Evolutionary conservation across 2,113 vertebrate genomes (phyloP), one percentile per base, ranked within the genome.

Genomic region (Forbesichthys agassizii): DNA sequence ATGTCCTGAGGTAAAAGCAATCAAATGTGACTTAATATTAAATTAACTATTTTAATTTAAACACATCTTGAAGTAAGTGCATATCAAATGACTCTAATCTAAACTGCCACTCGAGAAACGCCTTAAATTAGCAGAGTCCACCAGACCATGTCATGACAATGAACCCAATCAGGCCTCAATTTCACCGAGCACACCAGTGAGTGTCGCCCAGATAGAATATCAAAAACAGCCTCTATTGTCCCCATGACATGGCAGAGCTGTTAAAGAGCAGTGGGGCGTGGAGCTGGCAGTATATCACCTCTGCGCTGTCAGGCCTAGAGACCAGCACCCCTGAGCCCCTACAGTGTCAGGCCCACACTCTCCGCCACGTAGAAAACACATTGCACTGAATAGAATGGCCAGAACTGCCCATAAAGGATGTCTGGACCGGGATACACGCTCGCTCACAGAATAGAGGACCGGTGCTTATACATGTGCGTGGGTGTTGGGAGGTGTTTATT

Each of bases 201-300:
- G 59, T 14, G 76, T 78, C 80, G 68, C 74, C 65, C 77, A 67
- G 85, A 90, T 88, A 86, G 80, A 90, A 90, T 83, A 83, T 87
- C 89, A 87, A 90, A 86, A 92, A 77, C 67, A 5, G 47, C 46
- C 78, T 72, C 85, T 84, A 89, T 81, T 86, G 80, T 91, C 79
- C 84, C 54, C 70, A 80, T 81, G 60, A 75, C 69, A 68, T 7
- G 69, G 62, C 77, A 51, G 78, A 81, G 82, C 58, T 78, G 76
- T 87, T 87, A 84, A 90, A 82, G 82, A 68, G 92, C 90, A 86
- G 74, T 61, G 82, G 86, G 89, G 70, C 86, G 56, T 68, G 71
- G 78, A 71, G 68, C 62, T 59, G 83, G 77, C 73, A 73, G 85
- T 91, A 77, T 73, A 91, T 92, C 90, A 94, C 80, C 70, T 78